Evolutionary conservation across 2,113 vertebrate genomes (phyloP), one percentile per base, ranked within the genome.

Genomic region (Myrmophylax atrothorax): DNA sequence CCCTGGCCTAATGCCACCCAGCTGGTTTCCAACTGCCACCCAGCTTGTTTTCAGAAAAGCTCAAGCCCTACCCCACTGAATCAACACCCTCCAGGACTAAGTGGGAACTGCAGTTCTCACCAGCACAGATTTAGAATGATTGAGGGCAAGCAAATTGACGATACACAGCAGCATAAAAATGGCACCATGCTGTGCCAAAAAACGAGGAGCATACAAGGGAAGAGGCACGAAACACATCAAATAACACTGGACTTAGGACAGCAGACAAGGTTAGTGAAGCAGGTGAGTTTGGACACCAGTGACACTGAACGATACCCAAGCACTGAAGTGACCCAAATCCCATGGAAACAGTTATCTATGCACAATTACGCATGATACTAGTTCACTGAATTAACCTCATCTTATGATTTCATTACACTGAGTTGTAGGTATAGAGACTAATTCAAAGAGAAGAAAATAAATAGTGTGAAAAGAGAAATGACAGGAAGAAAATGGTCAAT

Each of bases 31-130:
- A 97, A 83, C 94, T 88, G 93, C 93, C 88, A 96, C 68, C 55
- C 95, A 95, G 94, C 80, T 94, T 72, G 52, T 91, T 95, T 96
- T 96, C 60, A 94, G 80, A 94, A 91, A 94, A 95, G 87, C 90
- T 97, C 87, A 94, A 93, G 81, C 73, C 87, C 97, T 89, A 72
- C 44, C 80, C 74, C 40, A 69, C 90, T 84, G 79, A 90, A 92
- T 70, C 93, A 87, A 92, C 68, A 92, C 81, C 52, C 63, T 73
- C 59, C 77, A 77, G 56, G 84, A 88, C 90, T 53, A 81, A 87
- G 74, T 10, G 38, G 78, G 49, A 81, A 64, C 33, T 80, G 44
- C 67, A 60, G 31, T 72, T 89, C 85, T 73, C 77, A 89, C 37
- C 44, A 68, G 79, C 10, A 50, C 6, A 4, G 35, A 78, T 56